phyloP scores from a whole-genome alignment of 1,140 invertebrate genomes.

The Cherax quadricarinatus region DNA sequence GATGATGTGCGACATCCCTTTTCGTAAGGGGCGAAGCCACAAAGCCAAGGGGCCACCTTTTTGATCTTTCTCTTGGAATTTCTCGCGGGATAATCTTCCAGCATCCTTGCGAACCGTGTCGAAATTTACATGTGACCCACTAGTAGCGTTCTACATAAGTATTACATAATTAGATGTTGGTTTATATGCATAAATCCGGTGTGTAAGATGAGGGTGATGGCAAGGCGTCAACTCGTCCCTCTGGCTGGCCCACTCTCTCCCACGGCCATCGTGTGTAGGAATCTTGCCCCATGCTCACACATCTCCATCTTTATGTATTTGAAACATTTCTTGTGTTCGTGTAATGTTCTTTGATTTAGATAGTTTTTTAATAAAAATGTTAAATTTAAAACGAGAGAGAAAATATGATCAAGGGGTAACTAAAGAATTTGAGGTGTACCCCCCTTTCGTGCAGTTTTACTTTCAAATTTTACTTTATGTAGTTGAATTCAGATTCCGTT shows the following conservation, averaged over 20 bases:
- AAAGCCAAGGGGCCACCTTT: conserved; percentile 7
- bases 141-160: neutral
- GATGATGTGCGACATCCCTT: conserved; percentile 16
- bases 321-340: neutral
- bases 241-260: conserved; percentile 1
- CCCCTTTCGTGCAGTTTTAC: neutral
- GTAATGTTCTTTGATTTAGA: neutral
- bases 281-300: neutral
- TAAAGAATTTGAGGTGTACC: neutral
- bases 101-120: neutral
- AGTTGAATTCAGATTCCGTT: too few relatives aligned
- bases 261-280: neutral
- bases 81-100: neutral
- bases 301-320: neutral
- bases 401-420: conserved; percentile 6
- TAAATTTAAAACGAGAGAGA: neutral
- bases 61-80: neutral
- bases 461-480: neutral
- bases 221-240: conserved; percentile 1
- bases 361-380: neutral
- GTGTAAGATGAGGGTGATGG: neutral
- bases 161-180: neutral
- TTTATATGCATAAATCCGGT: neutral
- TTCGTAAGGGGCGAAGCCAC: conserved; percentile 3
- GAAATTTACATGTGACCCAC: neutral